Base-by-base conservation (phyloP, 2,797 vertebrate genomes). In the Balearica regulorum region DNA sequence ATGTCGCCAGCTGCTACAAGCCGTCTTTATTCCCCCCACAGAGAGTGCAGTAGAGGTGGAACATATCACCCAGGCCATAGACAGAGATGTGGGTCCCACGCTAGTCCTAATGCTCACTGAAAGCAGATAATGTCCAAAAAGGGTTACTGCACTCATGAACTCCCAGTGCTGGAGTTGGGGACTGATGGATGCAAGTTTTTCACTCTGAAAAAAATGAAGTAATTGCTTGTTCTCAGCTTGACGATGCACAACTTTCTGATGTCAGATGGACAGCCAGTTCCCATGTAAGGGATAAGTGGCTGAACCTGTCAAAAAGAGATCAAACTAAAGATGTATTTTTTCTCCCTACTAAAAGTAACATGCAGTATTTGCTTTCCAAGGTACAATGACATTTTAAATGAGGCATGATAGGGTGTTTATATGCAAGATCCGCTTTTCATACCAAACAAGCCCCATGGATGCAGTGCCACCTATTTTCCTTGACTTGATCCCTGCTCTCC, bases 81-180 rank as follows among this genome's bases (percentile, higher is more conserved):
- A 43, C 1, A 2, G 57, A 0, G 1, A 29, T 24, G 37, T 10
- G n/a, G 46, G 22, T 33, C 54, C 44, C 49, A 25, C 2, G 1
- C 20, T 29, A 55, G 51, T n/a, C 39, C 64, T 1, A 6, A 29
- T 83, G 62, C 41, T 80, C 48, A 16, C 44, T 49, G 76, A 65
- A 77, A 66, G 60, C 24, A 55, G 70, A 33, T 19, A 28, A 21
- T 16, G 9, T 53, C 54, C 48, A n/a, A 26, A 53, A 81, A 17
- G 6, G 5, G 14, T 39, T 70, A 48, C 70, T 37, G 25, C 7
- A 21, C 35, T 83, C 3, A 0, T 39, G 69, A 39, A 11, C 25
- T 41, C 35, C n/a, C 31, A 68, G 26, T 29, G 43, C 46, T 55
- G 41, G 29, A 77, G 24, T 0, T 46, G 37, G 25, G 49, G 35